phyloP scores from a whole-genome alignment of 2,888 invertebrate genomes.

The Cheilosia impressa region DNA sequence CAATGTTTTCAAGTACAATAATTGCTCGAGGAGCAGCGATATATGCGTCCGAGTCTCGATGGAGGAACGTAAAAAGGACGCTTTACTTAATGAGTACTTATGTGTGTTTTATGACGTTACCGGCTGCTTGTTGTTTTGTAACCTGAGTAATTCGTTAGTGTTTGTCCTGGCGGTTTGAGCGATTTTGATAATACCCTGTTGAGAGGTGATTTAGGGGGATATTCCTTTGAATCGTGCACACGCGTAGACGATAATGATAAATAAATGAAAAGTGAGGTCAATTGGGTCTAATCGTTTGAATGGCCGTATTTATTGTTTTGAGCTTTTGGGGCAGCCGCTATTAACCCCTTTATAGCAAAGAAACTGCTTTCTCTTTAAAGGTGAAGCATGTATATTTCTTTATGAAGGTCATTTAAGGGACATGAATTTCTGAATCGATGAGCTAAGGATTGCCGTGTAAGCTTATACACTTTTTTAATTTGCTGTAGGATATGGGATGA shows the following conservation, averaged over 20 bases:
- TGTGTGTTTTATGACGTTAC: conserved; percentile 64
- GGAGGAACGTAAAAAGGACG: conserved; percentile 26
- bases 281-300: conserved; percentile 32
- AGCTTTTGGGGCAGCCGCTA: too few species aligned
- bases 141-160: conserved; percentile 51
- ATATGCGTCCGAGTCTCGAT: not conserved
- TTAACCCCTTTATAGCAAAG: not conserved
- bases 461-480: too few species aligned
- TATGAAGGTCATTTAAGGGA: too few species aligned
- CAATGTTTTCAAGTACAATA: conserved; percentile 42
- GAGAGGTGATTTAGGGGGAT: conserved; percentile 45
- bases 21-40: not conserved
- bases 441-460: too few species aligned
- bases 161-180: conserved; percentile 11
- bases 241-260: conserved; percentile 44
- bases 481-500: too few species aligned
- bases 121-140: conserved; percentile 6
- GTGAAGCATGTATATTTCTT: too few species aligned
- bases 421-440: too few species aligned
- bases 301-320: not conserved
- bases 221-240: conserved; percentile 45
- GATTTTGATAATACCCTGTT: conserved; percentile 59
- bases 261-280: conserved; percentile 48
- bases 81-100: conserved; percentile 49
- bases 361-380: not conserved